Base-by-base conservation (phyloP, 2,113 vertebrate genomes). In the Cettia cetti region DNA sequence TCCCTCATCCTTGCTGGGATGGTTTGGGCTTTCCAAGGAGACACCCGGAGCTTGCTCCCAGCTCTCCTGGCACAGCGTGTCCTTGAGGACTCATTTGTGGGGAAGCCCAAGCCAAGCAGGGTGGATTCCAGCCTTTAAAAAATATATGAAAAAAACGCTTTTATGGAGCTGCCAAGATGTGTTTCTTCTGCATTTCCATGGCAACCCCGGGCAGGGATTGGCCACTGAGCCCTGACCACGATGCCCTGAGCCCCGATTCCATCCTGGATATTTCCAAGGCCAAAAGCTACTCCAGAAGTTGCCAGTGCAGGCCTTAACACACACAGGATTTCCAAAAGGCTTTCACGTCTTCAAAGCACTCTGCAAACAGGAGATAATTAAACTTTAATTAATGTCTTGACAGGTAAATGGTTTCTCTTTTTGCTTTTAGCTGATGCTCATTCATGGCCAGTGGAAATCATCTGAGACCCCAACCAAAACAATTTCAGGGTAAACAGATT, bases 381-480 rank as follows among this genome's bases (percentile, higher is more conserved):
- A 92, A 93, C 37, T 96, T 94, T 90, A 95, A 96, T 96, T 57
- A 95, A 84, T 40, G 26, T 30, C 80, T 45, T 68, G 52, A 84
- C 76, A 42, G 44, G 40, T 75, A 90, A 83, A 88, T 61, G 3
- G 2, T 22, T 93, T 82, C 28, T 71, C 53, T 21, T 95, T 93
- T 57, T 47, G 47, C 79, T 92, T 95, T 81, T 57, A 70, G 79
- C 19, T 63, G 54, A 44, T 42, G 70, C 7, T 77, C 28, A 9
- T 66, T 93, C 27, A 7, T 27, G 0, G 6, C 37, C 31, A 35
- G 0, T 90, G 40, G 82, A 90, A 95, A 95, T 31, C 26, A 27
- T n/a, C 21, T 15, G 69, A 69, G 68, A 90, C 92, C 85, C 40
- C 93, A 80, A 79, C n/a, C 37, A 65, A 94, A 97, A 94, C 90